phyloP scores from a whole-genome alignment of 2,113 vertebrate genomes.

The Pipa parva region DNA sequence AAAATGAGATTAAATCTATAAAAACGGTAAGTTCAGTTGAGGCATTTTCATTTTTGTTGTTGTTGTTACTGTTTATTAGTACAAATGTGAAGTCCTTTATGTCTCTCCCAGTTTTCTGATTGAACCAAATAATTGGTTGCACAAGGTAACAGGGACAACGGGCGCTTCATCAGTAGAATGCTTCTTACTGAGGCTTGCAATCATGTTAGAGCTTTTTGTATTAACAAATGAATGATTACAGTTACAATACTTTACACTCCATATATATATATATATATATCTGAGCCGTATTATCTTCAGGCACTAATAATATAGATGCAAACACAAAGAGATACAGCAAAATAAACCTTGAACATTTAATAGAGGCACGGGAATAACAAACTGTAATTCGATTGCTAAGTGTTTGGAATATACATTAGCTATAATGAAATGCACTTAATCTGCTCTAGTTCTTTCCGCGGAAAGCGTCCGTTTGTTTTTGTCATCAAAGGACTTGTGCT shows the following conservation, averaged over 20 bases:
- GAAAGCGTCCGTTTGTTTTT: background rate
- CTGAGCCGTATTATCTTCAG: background rate
- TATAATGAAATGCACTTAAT: background rate
- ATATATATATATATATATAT: background rate
- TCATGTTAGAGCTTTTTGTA: background rate
- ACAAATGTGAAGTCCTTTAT: too few species aligned
- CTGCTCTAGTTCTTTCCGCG: too few species aligned
- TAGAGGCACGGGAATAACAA: background rate
- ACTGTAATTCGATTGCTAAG: background rate
- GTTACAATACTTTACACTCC: background rate
- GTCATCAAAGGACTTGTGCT: background rate
- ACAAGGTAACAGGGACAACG: background rate
- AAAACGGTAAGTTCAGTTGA: too few species aligned
- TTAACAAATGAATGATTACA: background rate
- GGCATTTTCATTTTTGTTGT: too few species aligned
- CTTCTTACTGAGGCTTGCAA: background rate
- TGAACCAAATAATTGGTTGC: background rate
- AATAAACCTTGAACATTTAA: background rate
- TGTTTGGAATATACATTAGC: slow-evolving; percentile 2
- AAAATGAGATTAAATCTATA: too few species aligned
- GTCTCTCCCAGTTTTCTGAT: too few species aligned
- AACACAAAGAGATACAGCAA: background rate
- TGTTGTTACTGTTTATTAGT: too few species aligned
- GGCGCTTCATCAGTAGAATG: background rate
- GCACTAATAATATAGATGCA: background rate